Evolutionary conservation across 2,113 vertebrate species (phyloP).

Genomic region (Gavialis gangeticus): DNA sequence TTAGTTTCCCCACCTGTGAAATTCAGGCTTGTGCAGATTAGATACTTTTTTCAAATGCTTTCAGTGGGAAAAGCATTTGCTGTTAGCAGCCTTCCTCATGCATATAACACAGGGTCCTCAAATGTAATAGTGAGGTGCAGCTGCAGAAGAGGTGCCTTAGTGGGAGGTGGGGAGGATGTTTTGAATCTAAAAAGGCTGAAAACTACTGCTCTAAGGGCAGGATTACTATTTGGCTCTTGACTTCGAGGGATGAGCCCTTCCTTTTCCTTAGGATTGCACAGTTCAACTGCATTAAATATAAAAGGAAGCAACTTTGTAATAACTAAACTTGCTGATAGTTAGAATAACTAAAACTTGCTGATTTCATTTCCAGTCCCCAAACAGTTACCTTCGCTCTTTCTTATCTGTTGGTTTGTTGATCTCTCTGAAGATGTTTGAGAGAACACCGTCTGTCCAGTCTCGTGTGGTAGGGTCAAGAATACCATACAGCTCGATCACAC

Average conservation of each 20-base stretch:
- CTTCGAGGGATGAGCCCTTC: not conserved
- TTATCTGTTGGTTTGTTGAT: constrained; percentile 95
- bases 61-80: not conserved
- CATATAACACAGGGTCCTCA: not conserved
- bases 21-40: not conserved
- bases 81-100: not conserved
- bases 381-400: constrained; percentile 89
- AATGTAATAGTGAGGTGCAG: not conserved
- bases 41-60: not conserved
- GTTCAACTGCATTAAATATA: not conserved
- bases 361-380: not conserved
- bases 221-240: not conserved
- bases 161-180: no score
- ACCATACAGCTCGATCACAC: constrained; percentile 95
- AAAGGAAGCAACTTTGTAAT: not conserved
- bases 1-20: not conserved
- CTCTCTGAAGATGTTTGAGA: constrained; percentile 96
- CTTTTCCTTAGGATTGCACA: not conserved
- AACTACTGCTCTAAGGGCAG: not conserved
- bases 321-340: not conserved
- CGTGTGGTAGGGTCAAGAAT: constrained; percentile 91
- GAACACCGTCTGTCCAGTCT: constrained; percentile 96
- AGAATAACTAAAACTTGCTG: not conserved
- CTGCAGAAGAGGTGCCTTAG: not conserved
- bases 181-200: no score